Base-by-base conservation (phyloP, 2,797 vertebrate genomes). In the Spinus pinus region DNA sequence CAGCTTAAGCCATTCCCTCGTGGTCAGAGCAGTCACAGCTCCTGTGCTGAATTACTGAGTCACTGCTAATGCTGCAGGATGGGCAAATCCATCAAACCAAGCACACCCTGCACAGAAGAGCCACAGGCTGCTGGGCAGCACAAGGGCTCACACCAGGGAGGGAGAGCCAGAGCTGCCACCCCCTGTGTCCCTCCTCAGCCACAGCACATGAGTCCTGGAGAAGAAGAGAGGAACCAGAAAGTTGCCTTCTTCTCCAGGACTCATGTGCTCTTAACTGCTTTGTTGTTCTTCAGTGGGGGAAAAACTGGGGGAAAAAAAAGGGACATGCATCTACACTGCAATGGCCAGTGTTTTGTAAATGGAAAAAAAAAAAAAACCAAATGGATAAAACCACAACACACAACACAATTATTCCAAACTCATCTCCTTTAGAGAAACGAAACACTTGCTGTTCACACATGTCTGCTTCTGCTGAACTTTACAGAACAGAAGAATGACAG, bases 361-460 rank as follows among this genome's bases (percentile, higher is more conserved):
- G 12, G 7, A 3, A 46, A 33, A 27, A 12, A 41, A 14, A 27
- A 14, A 1, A 61, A 19, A 65, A 77, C 60, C 46, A 78, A 67
- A 23, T 2, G 10, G 49, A 35, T 12, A 78, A 42, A 23, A 74
- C 6, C n/a, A n/a, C n/a, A n/a, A n/a, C n/a, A n/a, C 27, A 67
- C 23, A 54, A 27, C 7, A 46, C 24, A 31, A 5, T 44, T 61
- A 71, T 28, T 64, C 13, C 37, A 64, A 82, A 25, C 5, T 5
- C 20, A 24, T 50, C 22, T 58, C 22, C 65, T 41, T 17, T 33
- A 65, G 30, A 81, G 24, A 57, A 88, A 42, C 7, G 1, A 33
- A 22, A 13, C 10, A 22, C 23, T 27, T 2, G 0, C 51, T 78
- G 41, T 11, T 54, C 44, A 51, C 44, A 85, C 2, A 0, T 15